Base-by-base conservation (phyloP, 2,888 invertebrate species). In the Phanerotoma sp. region DNA sequence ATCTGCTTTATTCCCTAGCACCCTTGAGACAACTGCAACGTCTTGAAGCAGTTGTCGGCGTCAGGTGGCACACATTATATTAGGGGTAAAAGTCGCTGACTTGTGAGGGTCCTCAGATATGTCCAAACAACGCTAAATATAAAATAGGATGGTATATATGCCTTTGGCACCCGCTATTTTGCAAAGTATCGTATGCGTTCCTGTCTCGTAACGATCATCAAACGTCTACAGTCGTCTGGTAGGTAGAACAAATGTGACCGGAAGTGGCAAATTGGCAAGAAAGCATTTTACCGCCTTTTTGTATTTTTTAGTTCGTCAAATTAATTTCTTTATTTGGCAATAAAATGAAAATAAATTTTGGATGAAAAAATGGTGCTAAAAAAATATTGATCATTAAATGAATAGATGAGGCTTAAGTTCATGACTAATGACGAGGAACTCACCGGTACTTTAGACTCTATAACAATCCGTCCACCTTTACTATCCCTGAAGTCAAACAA, bases 51-150 rank as follows among this genome's bases (percentile, higher is more conserved):
- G 74, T 74, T 74, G 74, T 58, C 54, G 4, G 66, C 71, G 74
- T 74, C 74, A 74, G 74, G 70, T 74, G 74, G 73, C 56, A 66
- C 68, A 69, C 65, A 62, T 62, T 67, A 62, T 55, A 56, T 62
- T 66, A 62, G 59, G 58, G 63, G 60, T 42, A 50, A 52, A 32
- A 38, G 25, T 33, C 50, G 41, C 28, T 22, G 32, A 54, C 45
- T 45, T 44, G 45, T 20, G 20, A 33, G 49, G 40, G 25, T 25
- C 9, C 25, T 3, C 13, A 13, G 15, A 15, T 35, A n/a, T 35
- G 7, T 35, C 6, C 13, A 35, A 10, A 35, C 25, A 25, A n/a
- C n/a, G n/a, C n/a, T n/a, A n/a, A n/a, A n/a, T n/a, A n/a, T n/a
- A n/a, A n/a, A n/a, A n/a, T n/a, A n/a, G n/a, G n/a, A n/a, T n/a